Conservation (phyloP, 2,797 vertebrate species). For the Aeoliscus strigatus region DNA sequence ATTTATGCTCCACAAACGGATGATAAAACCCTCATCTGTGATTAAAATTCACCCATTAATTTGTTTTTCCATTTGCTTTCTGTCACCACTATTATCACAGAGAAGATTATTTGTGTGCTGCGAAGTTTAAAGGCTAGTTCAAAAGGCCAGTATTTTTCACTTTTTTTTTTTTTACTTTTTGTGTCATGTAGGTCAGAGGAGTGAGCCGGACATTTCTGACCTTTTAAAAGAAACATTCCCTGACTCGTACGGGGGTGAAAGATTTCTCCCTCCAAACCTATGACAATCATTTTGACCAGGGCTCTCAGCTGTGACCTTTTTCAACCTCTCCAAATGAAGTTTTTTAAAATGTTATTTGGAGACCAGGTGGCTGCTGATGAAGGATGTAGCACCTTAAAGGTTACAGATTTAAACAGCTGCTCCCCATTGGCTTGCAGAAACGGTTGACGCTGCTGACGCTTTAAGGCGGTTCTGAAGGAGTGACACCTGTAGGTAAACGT, state of each 20-base stretch:
- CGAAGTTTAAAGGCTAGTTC: no score
- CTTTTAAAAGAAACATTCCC: constrained; percentile 34
- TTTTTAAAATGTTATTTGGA: constrained; percentile 29
- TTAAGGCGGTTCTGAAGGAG: no score
- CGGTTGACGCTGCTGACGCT: no score
- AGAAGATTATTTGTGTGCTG: constrained; percentile 42
- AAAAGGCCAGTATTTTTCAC: no score
- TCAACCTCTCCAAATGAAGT: constrained; percentile 29
- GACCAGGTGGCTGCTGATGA: constrained; percentile 12
- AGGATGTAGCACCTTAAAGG: background rate
- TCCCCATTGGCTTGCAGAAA: no score
- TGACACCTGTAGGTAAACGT: no score
- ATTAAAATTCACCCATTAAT: constrained; percentile 61
- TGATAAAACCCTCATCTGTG: constrained; percentile 65
- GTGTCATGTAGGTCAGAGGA: constrained; percentile 15
- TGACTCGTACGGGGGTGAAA: constrained; percentile 17
- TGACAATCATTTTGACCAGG: constrained; percentile 38
- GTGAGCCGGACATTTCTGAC: constrained; percentile 39
- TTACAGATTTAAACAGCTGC: constrained; percentile 10
- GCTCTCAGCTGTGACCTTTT: constrained; percentile 55
- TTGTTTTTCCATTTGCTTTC: constrained; percentile 35
- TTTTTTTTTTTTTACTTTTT: no score
- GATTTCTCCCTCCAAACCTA: constrained; percentile 29
- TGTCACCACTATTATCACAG: constrained; percentile 30
- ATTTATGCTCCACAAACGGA: constrained; percentile 44